Evolutionary conservation across 1,140 invertebrate genomes (phyloP).

Genomic region (Drosophila erecta): DNA sequence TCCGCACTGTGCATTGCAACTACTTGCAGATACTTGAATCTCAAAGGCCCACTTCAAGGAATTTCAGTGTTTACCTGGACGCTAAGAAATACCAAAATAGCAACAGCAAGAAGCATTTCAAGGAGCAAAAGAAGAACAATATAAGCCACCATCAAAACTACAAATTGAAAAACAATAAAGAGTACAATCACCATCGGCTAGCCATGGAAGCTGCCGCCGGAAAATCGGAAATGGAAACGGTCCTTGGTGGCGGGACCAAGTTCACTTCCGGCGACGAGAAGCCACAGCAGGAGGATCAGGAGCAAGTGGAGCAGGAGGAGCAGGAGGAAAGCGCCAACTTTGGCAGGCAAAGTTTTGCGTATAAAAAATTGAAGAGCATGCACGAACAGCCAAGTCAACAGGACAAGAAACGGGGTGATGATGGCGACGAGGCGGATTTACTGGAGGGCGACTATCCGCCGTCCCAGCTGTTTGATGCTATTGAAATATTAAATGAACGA

Average conservation of each 20-base stretch:
- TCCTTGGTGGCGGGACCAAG: conserved; percentile 4
- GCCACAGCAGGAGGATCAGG: no score
- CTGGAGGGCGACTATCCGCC: conserved; percentile 10
- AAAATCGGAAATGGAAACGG: conserved; percentile 6
- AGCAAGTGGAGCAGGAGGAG: no score
- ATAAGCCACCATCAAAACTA: conserved; percentile 62
- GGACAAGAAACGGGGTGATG: conserved; percentile 13
- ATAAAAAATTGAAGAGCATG: conserved; percentile 75
- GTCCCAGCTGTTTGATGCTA: conserved; percentile 67
- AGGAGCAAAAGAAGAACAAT: conserved; percentile 39
- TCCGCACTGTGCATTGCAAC: conserved; percentile 1
- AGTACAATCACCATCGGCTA: conserved; percentile 9
- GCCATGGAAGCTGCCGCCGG: conserved; percentile 23
- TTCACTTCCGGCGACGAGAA: conserved; percentile 17
- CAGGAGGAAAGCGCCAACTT: conserved; percentile 50
- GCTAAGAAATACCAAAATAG: conserved; percentile 50
- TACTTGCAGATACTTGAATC: conserved; percentile 76
- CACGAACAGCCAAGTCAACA: conserved; percentile 67
- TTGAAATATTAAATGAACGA: conserved; percentile 81
- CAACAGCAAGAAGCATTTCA: conserved; percentile 24
- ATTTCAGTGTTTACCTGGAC: conserved; percentile 71
- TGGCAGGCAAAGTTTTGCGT: conserved; percentile 66
- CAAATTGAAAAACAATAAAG: conserved; percentile 75
- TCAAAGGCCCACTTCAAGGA: conserved; percentile 69
- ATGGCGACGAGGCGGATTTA: neutral